Evolutionary conservation across 2,797 vertebrate genomes (phyloP).

Genomic region (Echiichthys vipera): DNA sequence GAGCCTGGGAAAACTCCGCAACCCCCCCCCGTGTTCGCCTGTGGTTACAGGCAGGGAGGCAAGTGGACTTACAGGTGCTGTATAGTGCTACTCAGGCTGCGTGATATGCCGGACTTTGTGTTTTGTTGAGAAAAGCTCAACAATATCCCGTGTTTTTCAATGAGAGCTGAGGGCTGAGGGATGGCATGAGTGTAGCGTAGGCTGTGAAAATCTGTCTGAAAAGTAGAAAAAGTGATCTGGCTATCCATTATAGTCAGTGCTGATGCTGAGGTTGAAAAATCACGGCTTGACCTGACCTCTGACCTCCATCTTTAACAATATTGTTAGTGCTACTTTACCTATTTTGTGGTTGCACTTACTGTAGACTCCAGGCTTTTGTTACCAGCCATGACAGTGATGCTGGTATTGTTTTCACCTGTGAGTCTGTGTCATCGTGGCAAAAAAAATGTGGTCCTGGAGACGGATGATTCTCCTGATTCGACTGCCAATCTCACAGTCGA

Average conservation of each 20-base stretch:
- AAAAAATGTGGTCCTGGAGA: no score
- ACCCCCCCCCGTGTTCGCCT: constrained; percentile 26
- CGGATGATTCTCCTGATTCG: no score
- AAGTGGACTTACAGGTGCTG: constrained; percentile 80
- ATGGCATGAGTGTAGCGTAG: constrained; percentile 11
- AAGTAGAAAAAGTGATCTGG: constrained; percentile 16
- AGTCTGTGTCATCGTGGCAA: no score
- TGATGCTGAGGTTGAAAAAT: constrained; percentile 8
- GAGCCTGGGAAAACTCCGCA: constrained; percentile 77
- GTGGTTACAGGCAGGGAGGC: constrained; percentile 65
- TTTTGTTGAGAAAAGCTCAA: constrained; percentile 11
- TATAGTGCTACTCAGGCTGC: constrained; percentile 44
- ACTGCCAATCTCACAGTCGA: no score
- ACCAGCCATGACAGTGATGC: no score
- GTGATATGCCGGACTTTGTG: constrained; percentile 36
- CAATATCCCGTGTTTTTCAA: constrained; percentile 45
- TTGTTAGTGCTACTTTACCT: not conserved
- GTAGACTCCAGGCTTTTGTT: no score
- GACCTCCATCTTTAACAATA: not conserved
- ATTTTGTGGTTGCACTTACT: not conserved
- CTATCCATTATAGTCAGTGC: not conserved
- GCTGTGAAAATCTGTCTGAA: constrained; percentile 28
- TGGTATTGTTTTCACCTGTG: no score
- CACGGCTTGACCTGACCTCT: not conserved
- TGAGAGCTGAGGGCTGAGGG: constrained; percentile 51